phyloP scores from a whole-genome alignment of 1,140 invertebrate genomes.

The Meteorus sp. region DNA sequence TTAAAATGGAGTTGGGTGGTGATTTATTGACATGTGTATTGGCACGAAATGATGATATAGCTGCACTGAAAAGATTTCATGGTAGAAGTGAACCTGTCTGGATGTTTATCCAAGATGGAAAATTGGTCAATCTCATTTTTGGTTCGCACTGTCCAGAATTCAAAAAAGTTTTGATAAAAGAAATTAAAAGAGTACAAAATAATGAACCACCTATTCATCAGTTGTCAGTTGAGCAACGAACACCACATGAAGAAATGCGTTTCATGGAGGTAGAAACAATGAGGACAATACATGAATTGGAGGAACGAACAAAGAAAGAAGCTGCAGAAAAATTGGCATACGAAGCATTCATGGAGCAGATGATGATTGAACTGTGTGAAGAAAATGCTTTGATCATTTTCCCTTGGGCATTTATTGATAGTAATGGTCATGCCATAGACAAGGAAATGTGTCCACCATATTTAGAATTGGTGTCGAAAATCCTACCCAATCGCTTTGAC shows the following conservation, averaged over 20 bases:
- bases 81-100: constrained; percentile 85
- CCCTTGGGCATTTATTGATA: constrained; percentile 45
- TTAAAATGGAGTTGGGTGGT: constrained; percentile 83
- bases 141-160: constrained; percentile 81
- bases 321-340: constrained; percentile 35
- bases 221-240: constrained; percentile 15
- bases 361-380: constrained; percentile 46
- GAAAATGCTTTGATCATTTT: constrained; percentile 43
- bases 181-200: constrained; percentile 63
- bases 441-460: constrained; percentile 42
- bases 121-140: constrained; percentile 79
- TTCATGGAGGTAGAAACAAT: constrained; percentile 36
- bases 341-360: constrained; percentile 41
- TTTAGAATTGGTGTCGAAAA: constrained; percentile 37
- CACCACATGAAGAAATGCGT: constrained; percentile 25
- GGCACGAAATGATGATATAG: constrained; percentile 74
- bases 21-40: constrained; percentile 75
- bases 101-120: constrained; percentile 81
- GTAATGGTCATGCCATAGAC: constrained; percentile 33
- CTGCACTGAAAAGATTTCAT: constrained; percentile 73
- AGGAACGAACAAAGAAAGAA: constrained; percentile 35
- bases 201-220: constrained; percentile 27
- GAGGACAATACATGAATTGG: constrained; percentile 30
- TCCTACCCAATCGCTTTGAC: constrained; percentile 44
- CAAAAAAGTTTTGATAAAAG: constrained; percentile 68